phyloP scores from a whole-genome alignment of 2,113 vertebrate genomes.

The Catharus bicknelli region DNA sequence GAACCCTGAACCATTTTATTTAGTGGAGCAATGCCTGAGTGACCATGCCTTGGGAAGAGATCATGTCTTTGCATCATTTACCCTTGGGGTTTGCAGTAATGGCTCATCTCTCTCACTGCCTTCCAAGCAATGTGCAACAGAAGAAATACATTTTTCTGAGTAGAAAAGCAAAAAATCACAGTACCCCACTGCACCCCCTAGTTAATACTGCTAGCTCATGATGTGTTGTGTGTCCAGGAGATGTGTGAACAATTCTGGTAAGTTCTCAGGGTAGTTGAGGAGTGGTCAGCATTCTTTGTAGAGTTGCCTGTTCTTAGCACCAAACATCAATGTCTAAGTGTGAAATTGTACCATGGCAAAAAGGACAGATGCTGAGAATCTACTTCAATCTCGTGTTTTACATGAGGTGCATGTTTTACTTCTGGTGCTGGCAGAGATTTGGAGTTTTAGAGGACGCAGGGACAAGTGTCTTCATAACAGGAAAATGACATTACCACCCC shows the following conservation, averaged over 20 bases:
- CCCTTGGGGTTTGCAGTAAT: not conserved
- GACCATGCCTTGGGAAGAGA: not conserved
- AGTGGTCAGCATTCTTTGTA: not conserved
- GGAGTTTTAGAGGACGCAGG: not conserved
- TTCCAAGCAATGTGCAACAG: not conserved
- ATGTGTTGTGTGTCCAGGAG: not conserved
- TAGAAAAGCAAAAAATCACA: not conserved
- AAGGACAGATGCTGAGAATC: not conserved
- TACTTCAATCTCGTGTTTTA: fast-evolving
- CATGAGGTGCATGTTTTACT: not conserved
- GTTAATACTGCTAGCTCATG: not conserved
- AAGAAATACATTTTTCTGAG: not conserved
- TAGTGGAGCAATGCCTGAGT: too few relatives aligned
- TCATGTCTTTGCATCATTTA: not conserved
- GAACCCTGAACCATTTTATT: not conserved
- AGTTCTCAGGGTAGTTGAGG: not conserved
- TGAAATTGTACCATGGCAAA: not conserved
- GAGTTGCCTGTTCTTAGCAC: not conserved
- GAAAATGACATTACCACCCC: fast-evolving
- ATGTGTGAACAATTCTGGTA: not conserved
- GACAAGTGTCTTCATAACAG: not conserved
- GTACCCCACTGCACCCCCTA: fast-evolving
- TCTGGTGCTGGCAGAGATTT: not conserved
- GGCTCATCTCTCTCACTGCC: not conserved
- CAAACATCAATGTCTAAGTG: not conserved